Percentiles rank a stretch among this genome's conserved stretches.
Evolutionary conservation across 2,888 invertebrate species (phyloP).

Genomic region (Eupithecia vulgata): DNA sequence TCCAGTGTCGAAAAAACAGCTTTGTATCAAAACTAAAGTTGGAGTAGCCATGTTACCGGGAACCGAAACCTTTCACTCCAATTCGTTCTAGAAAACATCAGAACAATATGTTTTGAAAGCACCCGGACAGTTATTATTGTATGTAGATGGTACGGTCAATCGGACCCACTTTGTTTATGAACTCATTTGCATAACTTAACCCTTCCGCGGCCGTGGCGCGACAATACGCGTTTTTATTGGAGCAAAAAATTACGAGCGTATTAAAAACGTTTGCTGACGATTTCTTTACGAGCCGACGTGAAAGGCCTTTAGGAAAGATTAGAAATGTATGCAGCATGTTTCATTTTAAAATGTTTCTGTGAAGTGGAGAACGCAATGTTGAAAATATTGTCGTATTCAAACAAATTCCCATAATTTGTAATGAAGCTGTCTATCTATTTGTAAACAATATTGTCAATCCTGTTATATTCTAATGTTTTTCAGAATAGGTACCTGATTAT

Average conservation of each 20-base stretch:
- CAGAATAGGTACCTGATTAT: background rate
- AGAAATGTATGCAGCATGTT: slow-evolving; percentile 44
- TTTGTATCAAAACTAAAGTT: slow-evolving; percentile 13
- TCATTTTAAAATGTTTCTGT: background rate
- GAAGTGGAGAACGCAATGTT: background rate
- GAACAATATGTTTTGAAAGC: slow-evolving; percentile 54
- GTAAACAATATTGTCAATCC: background rate
- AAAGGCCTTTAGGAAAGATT: slow-evolving; percentile 39
- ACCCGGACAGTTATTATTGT: slow-evolving; percentile 53
- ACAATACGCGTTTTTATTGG: slow-evolving; percentile 68
- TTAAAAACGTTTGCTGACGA: slow-evolving; percentile 59
- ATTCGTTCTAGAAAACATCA: slow-evolving; percentile 42
- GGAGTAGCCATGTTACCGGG: slow-evolving; percentile 30
- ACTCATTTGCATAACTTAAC: slow-evolving; percentile 81
- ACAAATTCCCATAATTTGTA: background rate
- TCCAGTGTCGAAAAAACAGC: slow-evolving; percentile 4
- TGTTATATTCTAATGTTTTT: background rate
- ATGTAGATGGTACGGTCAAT: slow-evolving; percentile 55
- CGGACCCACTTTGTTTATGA: slow-evolving; percentile 66
- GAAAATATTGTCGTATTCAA: background rate
- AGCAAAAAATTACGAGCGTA: slow-evolving; percentile 69
- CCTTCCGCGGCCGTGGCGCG: slow-evolving; percentile 66
- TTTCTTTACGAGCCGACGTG: slow-evolving; percentile 44
- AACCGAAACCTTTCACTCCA: slow-evolving; percentile 38
- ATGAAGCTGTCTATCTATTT: background rate